Evolutionary conservation across 2,113 vertebrate genomes (phyloP).

Genomic region (Aplodontia rufa): DNA sequence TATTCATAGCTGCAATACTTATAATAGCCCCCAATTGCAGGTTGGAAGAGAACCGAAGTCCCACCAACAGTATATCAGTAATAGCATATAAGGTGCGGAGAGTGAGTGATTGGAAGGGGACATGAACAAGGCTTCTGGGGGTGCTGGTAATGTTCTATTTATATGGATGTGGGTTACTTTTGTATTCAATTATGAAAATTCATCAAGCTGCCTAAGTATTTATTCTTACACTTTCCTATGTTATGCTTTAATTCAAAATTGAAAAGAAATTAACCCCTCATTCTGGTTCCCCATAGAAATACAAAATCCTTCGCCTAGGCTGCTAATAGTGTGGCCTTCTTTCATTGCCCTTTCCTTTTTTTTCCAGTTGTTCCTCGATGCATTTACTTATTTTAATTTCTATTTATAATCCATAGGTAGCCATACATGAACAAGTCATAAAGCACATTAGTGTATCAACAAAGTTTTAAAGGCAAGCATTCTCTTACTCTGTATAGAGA

Average conservation of each 20-base stretch:
- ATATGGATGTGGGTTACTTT: conserved; percentile 26
- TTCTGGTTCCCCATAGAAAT: neutral
- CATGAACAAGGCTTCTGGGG: neutral
- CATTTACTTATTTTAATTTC: neutral
- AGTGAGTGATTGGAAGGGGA: neutral
- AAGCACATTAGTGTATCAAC: neutral
- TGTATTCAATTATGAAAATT: conserved; percentile 46
- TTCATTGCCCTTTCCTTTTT: neutral
- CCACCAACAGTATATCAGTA: neutral
- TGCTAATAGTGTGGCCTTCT: neutral
- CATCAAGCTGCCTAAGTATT: neutral
- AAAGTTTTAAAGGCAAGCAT: neutral
- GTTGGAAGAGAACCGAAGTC: neutral
- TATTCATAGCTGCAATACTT: neutral
- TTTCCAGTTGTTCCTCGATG: neutral
- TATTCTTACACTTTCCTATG: neutral
- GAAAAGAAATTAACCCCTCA: neutral
- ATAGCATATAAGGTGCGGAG: neutral
- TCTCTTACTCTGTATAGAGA: neutral
- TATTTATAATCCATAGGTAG: neutral
- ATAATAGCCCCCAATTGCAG: neutral
- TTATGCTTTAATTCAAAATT: conserved; percentile 29
- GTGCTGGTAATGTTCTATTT: neutral
- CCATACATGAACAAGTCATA: neutral
- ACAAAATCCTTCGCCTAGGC: neutral